Conservation (phyloP, 2,797 vertebrate genomes). For the Cuniculus paca region DNA sequence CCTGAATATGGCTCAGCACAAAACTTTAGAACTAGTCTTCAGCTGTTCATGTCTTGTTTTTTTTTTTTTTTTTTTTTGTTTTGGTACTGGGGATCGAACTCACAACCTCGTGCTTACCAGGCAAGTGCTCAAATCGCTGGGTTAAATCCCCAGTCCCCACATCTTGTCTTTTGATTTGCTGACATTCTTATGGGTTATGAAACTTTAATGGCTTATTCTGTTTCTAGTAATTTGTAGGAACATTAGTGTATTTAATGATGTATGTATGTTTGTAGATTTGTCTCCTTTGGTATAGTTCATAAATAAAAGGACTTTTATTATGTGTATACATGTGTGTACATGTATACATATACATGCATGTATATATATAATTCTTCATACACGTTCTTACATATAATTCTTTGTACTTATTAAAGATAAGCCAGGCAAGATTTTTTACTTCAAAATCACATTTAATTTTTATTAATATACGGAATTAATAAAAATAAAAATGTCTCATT, state of each 20-base stretch:
- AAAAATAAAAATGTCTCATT: constrained; percentile 48
- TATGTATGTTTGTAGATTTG: background rate
- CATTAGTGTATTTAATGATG: constrained; percentile 1
- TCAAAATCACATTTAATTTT: constrained; percentile 36
- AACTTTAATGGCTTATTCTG: background rate
- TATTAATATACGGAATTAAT: constrained; percentile 20
- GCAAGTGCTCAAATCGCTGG: too few species aligned
- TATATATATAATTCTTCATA: background rate
- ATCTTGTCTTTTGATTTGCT: constrained; percentile 9
- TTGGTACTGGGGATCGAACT: too few species aligned
- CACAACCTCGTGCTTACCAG: too few species aligned
- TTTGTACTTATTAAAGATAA: background rate
- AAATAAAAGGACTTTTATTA: background rate
- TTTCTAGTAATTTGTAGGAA: constrained; percentile 35
- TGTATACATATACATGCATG: background rate
- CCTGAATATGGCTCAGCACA: background rate
- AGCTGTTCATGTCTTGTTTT: background rate
- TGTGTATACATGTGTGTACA: background rate
- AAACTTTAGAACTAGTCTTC: background rate
- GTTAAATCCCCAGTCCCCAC: too few species aligned
- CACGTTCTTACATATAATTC: background rate
- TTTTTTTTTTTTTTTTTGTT: too few species aligned
- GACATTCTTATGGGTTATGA: constrained; percentile 25
- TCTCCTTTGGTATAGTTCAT: background rate
- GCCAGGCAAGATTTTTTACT: constrained; percentile 42